These are phyloP conservation scores for Eurypyga helias DNA, from an alignment of 2,113 vertebrate species.

Conservation along the genomic window DNA sequence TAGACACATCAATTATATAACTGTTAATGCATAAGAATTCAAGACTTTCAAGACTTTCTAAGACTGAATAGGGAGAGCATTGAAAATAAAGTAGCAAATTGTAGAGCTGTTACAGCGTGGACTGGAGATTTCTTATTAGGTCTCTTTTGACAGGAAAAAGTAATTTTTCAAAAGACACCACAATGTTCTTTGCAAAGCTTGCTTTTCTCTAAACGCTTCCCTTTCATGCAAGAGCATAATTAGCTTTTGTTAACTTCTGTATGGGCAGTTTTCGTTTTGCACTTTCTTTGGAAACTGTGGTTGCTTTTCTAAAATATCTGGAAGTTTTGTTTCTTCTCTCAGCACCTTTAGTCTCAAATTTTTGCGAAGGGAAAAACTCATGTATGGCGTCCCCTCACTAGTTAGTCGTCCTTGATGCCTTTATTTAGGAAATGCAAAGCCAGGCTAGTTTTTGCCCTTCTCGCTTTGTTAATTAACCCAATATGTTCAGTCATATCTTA, in stretches of 20 bases:
- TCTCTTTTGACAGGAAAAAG: slow-evolving; percentile 5
- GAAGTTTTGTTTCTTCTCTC: not conserved
- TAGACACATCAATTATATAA: slow-evolving; percentile 9
- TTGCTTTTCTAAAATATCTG: not conserved
- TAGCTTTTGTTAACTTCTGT: slow-evolving; percentile 28
- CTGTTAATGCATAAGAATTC: not conserved
- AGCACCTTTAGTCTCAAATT: not conserved
- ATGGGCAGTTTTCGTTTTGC: not conserved
- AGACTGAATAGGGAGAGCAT: not conserved
- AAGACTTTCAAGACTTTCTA: not conserved
- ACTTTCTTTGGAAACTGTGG: not conserved
- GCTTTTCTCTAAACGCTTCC: not conserved
- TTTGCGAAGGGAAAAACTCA: rapidly evolving
- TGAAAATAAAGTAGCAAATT: not conserved
- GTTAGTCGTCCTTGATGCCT: not conserved
- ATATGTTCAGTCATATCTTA: not conserved
- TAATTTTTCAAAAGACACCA: not conserved
- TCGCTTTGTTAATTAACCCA: slow-evolving; percentile 28
- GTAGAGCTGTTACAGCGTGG: not conserved
- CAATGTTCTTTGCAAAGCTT: not conserved
- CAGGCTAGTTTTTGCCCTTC: not conserved
- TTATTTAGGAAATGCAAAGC: not conserved
- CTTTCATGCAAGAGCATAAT: not conserved
- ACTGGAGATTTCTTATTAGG: not conserved
- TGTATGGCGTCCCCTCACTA: not conserved